phyloP scores from a whole-genome alignment of 2,888 invertebrate genomes.

The Palloptera scutellata region DNA sequence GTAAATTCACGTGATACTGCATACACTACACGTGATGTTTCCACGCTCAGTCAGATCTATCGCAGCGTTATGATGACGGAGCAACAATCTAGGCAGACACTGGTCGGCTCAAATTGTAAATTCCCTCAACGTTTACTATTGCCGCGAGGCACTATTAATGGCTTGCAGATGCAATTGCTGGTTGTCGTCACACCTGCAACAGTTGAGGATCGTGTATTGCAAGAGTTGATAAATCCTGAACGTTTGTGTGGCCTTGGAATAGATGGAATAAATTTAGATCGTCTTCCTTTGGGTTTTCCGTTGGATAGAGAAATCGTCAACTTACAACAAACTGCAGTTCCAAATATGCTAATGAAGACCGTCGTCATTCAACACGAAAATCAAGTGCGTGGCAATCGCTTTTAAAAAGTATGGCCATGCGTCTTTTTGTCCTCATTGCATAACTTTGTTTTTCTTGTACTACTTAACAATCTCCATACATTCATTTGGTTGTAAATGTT shows the following conservation, averaged over 20 bases:
- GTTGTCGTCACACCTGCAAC: constrained; percentile 66
- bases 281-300: constrained; percentile 73
- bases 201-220: constrained; percentile 18
- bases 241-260: constrained; percentile 56
- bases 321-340: constrained; percentile 66
- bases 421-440: too few species aligned
- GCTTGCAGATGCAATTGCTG: constrained; percentile 69
- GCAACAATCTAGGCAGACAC: background rate
- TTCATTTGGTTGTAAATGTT: too few species aligned
- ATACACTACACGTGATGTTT: constrained; percentile 66
- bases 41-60: constrained; percentile 60
- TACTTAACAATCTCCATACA: too few species aligned
- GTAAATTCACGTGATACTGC: constrained; percentile 41
- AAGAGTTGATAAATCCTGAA: constrained; percentile 13
- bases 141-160: constrained; percentile 68
- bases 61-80: constrained; percentile 61
- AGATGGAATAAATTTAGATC: constrained; percentile 67
- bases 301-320: constrained; percentile 73
- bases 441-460: too few species aligned
- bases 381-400: background rate
- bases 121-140: constrained; percentile 70
- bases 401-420: background rate
- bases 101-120: constrained; percentile 64
- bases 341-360: constrained; percentile 65
- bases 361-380: constrained; percentile 38